These are phyloP conservation scores for Pandion haliaetus DNA, from an alignment of 2,113 vertebrate genomes.

Conservation along the genomic window DNA sequence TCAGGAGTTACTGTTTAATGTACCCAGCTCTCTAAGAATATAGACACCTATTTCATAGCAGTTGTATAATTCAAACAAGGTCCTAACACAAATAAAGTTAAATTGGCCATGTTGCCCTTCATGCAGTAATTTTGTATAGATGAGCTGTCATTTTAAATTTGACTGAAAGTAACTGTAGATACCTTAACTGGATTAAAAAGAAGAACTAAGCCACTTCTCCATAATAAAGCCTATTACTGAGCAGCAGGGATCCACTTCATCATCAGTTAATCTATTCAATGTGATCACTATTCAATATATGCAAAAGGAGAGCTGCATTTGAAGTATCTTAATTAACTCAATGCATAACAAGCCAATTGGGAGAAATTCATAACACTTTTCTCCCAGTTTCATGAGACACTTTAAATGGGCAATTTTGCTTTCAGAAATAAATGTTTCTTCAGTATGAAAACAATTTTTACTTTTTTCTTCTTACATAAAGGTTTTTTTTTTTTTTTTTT, in stretches of 20 bases:
- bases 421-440: neutral
- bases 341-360: neutral
- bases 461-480: neutral
- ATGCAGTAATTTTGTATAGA: conserved; percentile 22
- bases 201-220: conserved; percentile 37
- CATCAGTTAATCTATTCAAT: conserved; percentile 50
- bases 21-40: neutral
- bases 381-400: neutral
- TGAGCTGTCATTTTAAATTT: conserved; percentile 64
- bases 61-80: neutral
- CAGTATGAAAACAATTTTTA: neutral
- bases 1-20: neutral
- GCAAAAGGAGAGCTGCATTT: neutral
- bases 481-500: neutral
- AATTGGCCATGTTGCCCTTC: conserved; percentile 25
- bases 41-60: neutral
- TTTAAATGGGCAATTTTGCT: neutral
- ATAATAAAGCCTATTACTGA: conserved; percentile 65
- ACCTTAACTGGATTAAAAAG: conserved; percentile 65
- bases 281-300: conserved; percentile 20
- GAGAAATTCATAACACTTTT: neutral
- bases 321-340: conserved; percentile 34
- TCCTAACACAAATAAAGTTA: conserved; percentile 18
- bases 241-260: conserved; percentile 55
- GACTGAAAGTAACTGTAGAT: conserved; percentile 62